Evolutionary conservation across 2,797 vertebrate genomes (phyloP).

Genomic region (Onychomys arenicola): DNA sequence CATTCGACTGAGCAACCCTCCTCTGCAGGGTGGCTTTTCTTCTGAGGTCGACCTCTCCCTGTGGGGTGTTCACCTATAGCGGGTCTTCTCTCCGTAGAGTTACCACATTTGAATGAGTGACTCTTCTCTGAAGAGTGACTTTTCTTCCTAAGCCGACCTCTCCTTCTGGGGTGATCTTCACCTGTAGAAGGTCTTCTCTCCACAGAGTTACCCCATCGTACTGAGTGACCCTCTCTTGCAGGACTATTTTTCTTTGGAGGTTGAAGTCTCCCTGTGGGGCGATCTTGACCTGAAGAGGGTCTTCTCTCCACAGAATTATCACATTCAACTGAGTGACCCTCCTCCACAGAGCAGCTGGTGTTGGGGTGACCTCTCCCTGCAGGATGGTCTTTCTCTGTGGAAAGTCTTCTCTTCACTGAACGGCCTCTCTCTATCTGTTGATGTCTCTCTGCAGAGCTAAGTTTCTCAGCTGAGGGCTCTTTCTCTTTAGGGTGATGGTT

Average conservation of each 20-base stretch:
- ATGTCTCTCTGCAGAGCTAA: neutral
- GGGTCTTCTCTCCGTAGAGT: neutral
- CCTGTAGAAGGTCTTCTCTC: neutral
- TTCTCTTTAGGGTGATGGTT: neutral
- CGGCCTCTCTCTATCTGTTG: neutral
- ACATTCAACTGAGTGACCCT: too few relatives aligned
- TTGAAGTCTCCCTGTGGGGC: neutral
- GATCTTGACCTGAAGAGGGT: too few relatives aligned
- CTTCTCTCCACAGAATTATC: neutral
- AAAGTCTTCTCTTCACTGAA: neutral
- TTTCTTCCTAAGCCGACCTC: neutral
- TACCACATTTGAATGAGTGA: neutral
- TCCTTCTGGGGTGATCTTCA: neutral
- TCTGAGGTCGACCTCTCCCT: neutral
- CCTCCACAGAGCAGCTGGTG: too few relatives aligned
- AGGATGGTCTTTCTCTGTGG: neutral
- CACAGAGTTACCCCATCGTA: neutral
- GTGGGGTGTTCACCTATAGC: neutral
- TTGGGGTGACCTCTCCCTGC: rapidly evolving
- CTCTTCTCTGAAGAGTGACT: neutral
- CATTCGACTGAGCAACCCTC: too few relatives aligned
- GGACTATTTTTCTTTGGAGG: too few relatives aligned
- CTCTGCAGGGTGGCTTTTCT: too few relatives aligned
- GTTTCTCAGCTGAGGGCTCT: neutral
- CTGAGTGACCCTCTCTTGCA: too few relatives aligned